Evolutionary conservation across 2,797 vertebrate genomes (phyloP), one percentile per base, ranked within the genome.

Genomic region (Sebastes hubbsi): DNA sequence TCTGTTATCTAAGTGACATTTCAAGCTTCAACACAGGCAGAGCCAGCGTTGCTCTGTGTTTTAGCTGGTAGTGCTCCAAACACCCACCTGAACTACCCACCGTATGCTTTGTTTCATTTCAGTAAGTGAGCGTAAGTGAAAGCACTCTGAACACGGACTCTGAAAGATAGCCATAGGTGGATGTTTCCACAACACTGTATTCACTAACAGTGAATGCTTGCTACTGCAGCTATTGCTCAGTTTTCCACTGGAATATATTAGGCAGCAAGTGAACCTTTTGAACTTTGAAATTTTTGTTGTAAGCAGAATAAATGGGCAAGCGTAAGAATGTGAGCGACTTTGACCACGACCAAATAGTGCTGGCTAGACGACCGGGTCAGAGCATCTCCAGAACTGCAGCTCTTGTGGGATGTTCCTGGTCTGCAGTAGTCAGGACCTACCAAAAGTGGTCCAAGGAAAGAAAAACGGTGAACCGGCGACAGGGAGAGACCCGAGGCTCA

Each of bases 81-180:
- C 59, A 22, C 75, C 81, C 62, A 81, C 81, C 42, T 56, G 24
- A 54, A 55, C 75, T 34, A 66, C 72, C 72, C 68, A 78, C 85
- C 52, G 36, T 73, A 58, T 67, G 78, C 58, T 77, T 62, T 60
- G 32, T 61, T 61, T 78, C 3, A 70, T 34, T 67, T 66, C 24
- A 55, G n/a, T 42, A 6, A 63, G 42, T 75, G 55, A 67, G 56
- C 54, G 24, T 36, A 20, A 59, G 60, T 77, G 24, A 66, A 59
- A 56, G 46, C 30, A 20, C 22, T 34, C 20, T 61, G 59, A 38
- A 38, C 36, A 38, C 13, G 30, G 25, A 42, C 6, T 29, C 14
- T 32, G 12, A 55, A 25, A 32, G 10, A 30, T 2, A 29, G 11
- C 16, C 7, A 49, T 7, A 49, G 20, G 2, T 64, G 16, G 29